Conservation (phyloP, 1,140 invertebrate genomes). For the Ceratina japonica region DNA sequence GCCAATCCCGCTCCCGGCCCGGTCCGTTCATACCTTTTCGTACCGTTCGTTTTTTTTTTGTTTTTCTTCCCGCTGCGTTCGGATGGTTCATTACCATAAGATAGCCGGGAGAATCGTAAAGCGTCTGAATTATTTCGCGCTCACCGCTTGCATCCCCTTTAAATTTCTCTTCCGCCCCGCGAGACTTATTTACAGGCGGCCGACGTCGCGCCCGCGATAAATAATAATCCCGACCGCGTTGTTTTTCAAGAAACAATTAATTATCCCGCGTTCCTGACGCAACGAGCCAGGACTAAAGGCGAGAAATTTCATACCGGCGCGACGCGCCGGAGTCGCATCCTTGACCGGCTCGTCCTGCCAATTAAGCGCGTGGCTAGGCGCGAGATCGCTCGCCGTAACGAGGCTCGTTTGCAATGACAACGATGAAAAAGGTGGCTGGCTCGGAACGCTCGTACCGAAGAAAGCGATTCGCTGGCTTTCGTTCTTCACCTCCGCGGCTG, state of each 20-base stretch:
- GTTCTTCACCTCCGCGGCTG: constrained; percentile 40
- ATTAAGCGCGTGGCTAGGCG: constrained; percentile 64
- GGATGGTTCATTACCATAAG: constrained; percentile 22
- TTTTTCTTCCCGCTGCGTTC: background rate
- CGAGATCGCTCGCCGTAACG: constrained; percentile 43
- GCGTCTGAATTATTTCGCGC: constrained; percentile 26
- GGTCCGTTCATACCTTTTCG: background rate
- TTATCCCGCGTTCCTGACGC: constrained; percentile 21
- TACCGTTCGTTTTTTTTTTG: background rate
- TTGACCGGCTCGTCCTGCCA: constrained; percentile 62
- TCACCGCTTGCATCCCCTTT: background rate
- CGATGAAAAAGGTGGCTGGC: constrained; percentile 29
- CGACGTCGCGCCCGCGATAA: constrained; percentile 24
- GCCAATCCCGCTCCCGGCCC: background rate
- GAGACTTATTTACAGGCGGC: background rate
- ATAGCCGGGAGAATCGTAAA: constrained; percentile 26
- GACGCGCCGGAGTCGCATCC: constrained; percentile 23
- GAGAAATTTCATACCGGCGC: constrained; percentile 63
- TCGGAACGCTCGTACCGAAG: constrained; percentile 9
- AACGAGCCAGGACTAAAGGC: constrained; percentile 56
- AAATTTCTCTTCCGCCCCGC: background rate
- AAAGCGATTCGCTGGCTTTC: constrained; percentile 48
- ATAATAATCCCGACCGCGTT: constrained; percentile 9
- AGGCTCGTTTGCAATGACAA: constrained; percentile 53
- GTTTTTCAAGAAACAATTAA: constrained; percentile 53